phyloP scores from a whole-genome alignment of 1,140 invertebrate genomes.

The Brachionus asplanchnoidis region DNA sequence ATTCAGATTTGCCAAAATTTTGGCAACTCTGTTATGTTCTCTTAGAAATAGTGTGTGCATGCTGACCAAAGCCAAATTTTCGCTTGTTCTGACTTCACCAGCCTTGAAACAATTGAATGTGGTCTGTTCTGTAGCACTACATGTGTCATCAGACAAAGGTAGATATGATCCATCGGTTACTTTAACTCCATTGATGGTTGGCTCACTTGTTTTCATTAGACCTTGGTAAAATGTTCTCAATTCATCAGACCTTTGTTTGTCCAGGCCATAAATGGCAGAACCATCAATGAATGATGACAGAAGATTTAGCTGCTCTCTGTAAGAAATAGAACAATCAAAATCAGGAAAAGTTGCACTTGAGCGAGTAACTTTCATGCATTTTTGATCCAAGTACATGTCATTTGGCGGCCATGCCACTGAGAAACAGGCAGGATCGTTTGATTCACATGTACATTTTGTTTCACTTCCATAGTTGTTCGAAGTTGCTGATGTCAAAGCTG shows the following conservation, averaged over 20 bases:
- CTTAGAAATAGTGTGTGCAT: constrained; percentile 70
- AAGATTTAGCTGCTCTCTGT: constrained; percentile 65
- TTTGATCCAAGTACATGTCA: background rate
- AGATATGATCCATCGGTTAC: background rate
- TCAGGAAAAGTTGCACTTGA: constrained; percentile 13
- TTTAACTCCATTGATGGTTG: background rate
- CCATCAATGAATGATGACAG: constrained; percentile 78
- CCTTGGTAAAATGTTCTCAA: background rate
- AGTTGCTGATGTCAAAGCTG: constrained; percentile 44
- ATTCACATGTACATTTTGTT: background rate
- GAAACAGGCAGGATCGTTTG: background rate
- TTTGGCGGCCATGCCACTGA: background rate
- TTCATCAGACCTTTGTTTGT: constrained; percentile 43
- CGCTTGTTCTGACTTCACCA: background rate
- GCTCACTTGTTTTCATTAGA: constrained; percentile 4
- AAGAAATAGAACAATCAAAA: background rate
- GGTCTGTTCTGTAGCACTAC: background rate
- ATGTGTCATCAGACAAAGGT: constrained; percentile 1
- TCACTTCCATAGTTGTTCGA: background rate
- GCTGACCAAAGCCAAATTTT: background rate
- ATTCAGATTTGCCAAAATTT: constrained; percentile 38
- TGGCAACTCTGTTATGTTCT: constrained; percentile 47
- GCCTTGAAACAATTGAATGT: constrained; percentile 2
- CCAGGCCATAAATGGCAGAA: constrained; percentile 71
- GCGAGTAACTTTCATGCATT: background rate